A percentile compares a stretch with the other conserved stretches of the same genome.
phyloP scores from a whole-genome alignment of 2,797 vertebrate species.

The Myotis planiceps region DNA sequence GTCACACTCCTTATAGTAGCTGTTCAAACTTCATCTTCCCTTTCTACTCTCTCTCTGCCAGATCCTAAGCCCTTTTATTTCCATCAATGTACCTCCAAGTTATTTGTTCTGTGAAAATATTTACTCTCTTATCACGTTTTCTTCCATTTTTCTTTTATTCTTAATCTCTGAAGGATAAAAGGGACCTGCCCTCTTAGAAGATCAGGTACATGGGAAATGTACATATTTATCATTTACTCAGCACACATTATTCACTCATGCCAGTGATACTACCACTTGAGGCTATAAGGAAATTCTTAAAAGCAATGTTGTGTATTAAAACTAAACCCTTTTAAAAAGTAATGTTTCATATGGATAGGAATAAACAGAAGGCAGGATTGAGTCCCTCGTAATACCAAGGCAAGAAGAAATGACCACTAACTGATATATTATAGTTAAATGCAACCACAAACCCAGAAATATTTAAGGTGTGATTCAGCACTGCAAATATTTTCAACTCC shows the following conservation, averaged over 20 bases:
- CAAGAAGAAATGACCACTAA: conserved; percentile 21
- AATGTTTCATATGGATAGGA: background rate
- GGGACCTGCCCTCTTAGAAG: background rate
- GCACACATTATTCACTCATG: background rate
- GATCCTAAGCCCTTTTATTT: background rate
- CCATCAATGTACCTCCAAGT: background rate
- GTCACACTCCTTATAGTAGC: background rate
- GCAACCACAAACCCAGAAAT: background rate
- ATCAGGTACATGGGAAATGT: background rate
- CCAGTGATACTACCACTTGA: background rate
- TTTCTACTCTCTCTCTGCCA: background rate
- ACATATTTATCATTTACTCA: background rate
- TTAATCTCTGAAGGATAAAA: background rate
- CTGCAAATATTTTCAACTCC: conserved; percentile 38
- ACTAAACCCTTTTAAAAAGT: background rate
- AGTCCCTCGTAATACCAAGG: background rate
- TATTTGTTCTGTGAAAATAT: background rate
- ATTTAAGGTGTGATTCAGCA: conserved; percentile 36
- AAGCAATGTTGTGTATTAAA: background rate
- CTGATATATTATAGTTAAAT: background rate
- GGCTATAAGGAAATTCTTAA: background rate
- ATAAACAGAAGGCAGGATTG: background rate
- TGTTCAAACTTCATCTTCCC: background rate
- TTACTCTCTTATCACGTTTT: background rate
- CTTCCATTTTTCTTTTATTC: background rate